Evolutionary conservation across 2,113 vertebrate species (phyloP).

Genomic region (Gobiocypris rarus): DNA sequence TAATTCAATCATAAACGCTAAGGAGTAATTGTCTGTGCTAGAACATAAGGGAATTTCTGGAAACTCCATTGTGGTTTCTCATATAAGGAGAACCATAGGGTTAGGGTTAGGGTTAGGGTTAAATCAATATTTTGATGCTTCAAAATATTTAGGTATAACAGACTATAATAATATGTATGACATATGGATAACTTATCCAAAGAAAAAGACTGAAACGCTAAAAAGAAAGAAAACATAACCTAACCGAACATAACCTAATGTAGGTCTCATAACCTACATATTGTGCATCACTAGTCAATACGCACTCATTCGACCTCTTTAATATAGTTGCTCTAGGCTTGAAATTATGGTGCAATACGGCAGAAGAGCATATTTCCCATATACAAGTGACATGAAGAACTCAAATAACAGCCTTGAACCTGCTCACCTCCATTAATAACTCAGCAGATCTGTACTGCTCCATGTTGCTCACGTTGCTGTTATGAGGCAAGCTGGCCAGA

Average conservation of each 20-base stretch:
- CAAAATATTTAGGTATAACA: too few relatives aligned
- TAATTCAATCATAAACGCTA: not conserved
- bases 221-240: not conserved
- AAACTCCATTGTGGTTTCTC: not conserved
- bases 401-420: slow-evolving; percentile 10
- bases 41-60: not conserved
- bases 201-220: too few relatives aligned
- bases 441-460: slow-evolving; percentile 1
- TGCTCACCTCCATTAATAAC: slow-evolving; percentile 29
- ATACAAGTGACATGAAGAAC: not conserved
- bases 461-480: not conserved
- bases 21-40: not conserved
- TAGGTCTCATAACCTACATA: not conserved
- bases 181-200: too few relatives aligned
- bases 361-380: not conserved
- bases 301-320: not conserved
- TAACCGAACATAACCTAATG: too few relatives aligned
- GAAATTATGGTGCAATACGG: not conserved
- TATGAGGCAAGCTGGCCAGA: not conserved
- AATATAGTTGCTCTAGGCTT: not conserved
- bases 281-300: not conserved
- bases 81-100: too few relatives aligned
- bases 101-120: too few relatives aligned
- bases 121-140: not conserved
- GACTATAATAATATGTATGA: too few relatives aligned